Evolutionary conservation across 2,797 vertebrate genomes (phyloP).

Genomic region (Liparis tanakae): DNA sequence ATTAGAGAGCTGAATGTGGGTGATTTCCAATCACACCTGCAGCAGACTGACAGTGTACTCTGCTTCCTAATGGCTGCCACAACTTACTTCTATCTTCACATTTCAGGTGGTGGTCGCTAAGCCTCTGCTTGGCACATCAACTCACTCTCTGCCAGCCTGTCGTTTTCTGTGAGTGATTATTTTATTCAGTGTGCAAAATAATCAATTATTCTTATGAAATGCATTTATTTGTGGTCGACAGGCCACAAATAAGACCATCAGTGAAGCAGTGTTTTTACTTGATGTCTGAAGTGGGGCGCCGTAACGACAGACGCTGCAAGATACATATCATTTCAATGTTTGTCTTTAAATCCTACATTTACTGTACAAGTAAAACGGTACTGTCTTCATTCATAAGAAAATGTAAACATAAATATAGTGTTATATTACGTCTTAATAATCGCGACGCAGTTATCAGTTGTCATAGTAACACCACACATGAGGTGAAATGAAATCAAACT

Average conservation of each 20-base stretch:
- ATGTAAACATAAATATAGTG: not conserved
- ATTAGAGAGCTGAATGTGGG: conserved; percentile 9
- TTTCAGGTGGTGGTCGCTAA: conserved; percentile 17
- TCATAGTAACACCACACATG: conserved; percentile 33
- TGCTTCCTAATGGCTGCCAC: not conserved
- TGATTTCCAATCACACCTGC: conserved; percentile 11
- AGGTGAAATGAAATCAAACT: not conserved
- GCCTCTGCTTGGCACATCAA: conserved; percentile 1
- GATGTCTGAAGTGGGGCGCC: not conserved
- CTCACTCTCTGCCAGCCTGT: not conserved
- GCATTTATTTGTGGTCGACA: not conserved
- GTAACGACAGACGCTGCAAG: not conserved
- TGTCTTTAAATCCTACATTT: not conserved
- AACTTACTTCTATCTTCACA: conserved; percentile 5
- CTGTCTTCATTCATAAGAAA: not conserved
- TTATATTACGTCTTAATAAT: not conserved
- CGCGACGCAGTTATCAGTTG: conserved; percentile 16
- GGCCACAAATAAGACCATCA: not conserved
- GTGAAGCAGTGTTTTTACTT: not conserved
- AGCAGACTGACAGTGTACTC: conserved; percentile 1
- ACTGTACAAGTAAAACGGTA: not conserved
- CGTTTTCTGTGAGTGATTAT: conserved; percentile 7
- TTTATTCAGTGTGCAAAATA: conserved; percentile 4
- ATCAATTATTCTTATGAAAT: conserved; percentile 1
- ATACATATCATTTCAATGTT: not conserved